Evolutionary conservation across 1,140 invertebrate genomes (phyloP).

Genomic region (Xylocopa sonorina): DNA sequence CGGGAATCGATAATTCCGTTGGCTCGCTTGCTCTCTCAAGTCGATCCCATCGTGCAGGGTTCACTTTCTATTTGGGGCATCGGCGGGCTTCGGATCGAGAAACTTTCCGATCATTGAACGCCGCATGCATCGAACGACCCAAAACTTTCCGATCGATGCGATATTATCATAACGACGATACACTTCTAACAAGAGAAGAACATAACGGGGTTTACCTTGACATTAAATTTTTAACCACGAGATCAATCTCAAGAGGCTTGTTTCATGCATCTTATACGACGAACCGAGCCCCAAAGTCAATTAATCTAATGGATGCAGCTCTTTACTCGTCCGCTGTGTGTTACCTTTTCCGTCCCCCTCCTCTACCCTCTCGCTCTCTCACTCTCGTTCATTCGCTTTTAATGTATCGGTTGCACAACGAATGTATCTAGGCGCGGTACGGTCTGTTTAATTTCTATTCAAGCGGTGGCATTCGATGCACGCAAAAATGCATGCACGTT

Average conservation of each 20-base stretch:
- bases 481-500: slow-evolving; percentile 48
- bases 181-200: no score
- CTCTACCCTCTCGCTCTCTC: neutral
- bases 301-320: slow-evolving; percentile 68
- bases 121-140: neutral
- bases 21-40: neutral
- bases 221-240: slow-evolving; percentile 13
- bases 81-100: slow-evolving; percentile 7
- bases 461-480: slow-evolving; percentile 24
- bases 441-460: slow-evolving; percentile 73
- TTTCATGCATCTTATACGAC: slow-evolving; percentile 20
- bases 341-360: slow-evolving; percentile 4
- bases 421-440: slow-evolving; percentile 69
- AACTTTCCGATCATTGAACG: slow-evolving; percentile 36
- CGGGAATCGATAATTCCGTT: slow-evolving; percentile 30
- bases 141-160: slow-evolving; percentile 51
- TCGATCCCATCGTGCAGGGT: neutral
- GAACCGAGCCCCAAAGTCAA: slow-evolving; percentile 61
- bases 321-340: slow-evolving; percentile 16
- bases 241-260: slow-evolving; percentile 6
- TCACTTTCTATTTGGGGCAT: neutral
- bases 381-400: slow-evolving; percentile 13
- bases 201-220: slow-evolving; percentile 33
- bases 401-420: slow-evolving; percentile 69
- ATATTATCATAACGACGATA: no score